phyloP scores from a whole-genome alignment of 2,113 vertebrate genomes.

The Brienomyrus brachyistius region DNA sequence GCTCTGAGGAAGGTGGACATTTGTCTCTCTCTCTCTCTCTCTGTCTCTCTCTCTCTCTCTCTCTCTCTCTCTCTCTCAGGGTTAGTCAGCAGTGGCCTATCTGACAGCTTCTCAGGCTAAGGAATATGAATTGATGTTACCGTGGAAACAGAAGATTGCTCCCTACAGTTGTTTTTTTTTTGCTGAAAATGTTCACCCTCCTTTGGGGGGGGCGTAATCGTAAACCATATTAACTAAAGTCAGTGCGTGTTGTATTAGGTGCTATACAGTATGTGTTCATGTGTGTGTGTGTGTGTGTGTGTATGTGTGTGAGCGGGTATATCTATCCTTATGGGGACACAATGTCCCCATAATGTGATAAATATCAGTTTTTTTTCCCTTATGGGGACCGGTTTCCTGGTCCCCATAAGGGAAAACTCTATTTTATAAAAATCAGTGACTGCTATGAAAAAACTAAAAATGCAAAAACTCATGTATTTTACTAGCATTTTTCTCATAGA shows the following conservation, averaged over 20 bases:
- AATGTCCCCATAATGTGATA: too few relatives aligned
- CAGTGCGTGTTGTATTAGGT: not conserved
- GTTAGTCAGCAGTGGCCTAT: constrained; percentile 48
- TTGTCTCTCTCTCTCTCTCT: not conserved
- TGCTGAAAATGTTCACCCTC: constrained; percentile 29
- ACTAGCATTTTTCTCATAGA: too few relatives aligned
- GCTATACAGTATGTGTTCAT: too few relatives aligned
- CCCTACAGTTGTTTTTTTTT: constrained; percentile 7
- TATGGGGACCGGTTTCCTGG: too few relatives aligned
- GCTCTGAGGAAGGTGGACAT: constrained; percentile 6
- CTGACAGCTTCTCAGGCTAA: constrained; percentile 55
- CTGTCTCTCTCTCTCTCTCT: constrained; percentile 36
- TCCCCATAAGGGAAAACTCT: too few relatives aligned
- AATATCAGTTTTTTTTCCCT: too few relatives aligned
- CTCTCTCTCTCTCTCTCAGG: constrained; percentile 39
- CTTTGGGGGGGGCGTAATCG: not conserved
- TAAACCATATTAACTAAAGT: not conserved
- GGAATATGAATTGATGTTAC: constrained; percentile 59
- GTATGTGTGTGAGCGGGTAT: too few relatives aligned
- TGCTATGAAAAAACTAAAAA: too few relatives aligned
- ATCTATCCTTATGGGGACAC: too few relatives aligned
- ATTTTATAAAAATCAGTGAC: too few relatives aligned
- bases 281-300: too few relatives aligned
- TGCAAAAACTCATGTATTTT: too few relatives aligned
- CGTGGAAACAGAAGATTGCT: constrained; percentile 52